These are phyloP conservation scores for Panurus biarmicus DNA, from an alignment of 2,113 vertebrate species.

Conservation along the genomic window DNA sequence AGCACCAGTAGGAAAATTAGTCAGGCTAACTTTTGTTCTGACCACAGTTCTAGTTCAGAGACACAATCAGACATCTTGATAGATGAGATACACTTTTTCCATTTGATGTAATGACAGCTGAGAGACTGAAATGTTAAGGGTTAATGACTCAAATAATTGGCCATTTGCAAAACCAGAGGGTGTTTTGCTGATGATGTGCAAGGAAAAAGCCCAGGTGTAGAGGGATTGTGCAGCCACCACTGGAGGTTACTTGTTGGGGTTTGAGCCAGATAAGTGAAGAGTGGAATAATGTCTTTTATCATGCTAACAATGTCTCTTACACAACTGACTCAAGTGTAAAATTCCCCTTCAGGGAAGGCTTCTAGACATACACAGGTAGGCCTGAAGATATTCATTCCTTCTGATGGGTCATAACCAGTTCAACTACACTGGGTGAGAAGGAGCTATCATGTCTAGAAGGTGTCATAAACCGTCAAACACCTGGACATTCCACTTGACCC, in stretches of 20 bases:
- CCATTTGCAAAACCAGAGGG: background rate
- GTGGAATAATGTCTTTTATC: background rate
- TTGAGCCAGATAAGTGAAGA: background rate
- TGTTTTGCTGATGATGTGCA: background rate
- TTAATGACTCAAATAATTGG: background rate
- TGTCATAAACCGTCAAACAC: background rate
- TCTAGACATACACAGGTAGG: background rate
- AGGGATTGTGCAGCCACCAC: background rate
- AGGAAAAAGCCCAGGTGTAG: background rate
- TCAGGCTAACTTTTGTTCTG: background rate
- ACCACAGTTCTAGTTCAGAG: background rate
- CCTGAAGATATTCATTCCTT: background rate
- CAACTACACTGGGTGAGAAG: rapidly evolving
- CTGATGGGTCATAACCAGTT: background rate
- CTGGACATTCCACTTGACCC: background rate
- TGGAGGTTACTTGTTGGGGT: background rate
- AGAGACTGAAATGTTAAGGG: background rate
- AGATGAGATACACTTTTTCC: background rate
- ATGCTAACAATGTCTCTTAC: background rate
- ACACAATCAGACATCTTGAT: background rate
- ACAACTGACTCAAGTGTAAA: background rate
- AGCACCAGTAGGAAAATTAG: background rate
- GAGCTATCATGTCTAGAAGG: background rate
- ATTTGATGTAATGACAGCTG: background rate
- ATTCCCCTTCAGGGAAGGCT: background rate